Base-by-base conservation (phyloP, 2,797 vertebrate genomes). In the Lophius americanus region DNA sequence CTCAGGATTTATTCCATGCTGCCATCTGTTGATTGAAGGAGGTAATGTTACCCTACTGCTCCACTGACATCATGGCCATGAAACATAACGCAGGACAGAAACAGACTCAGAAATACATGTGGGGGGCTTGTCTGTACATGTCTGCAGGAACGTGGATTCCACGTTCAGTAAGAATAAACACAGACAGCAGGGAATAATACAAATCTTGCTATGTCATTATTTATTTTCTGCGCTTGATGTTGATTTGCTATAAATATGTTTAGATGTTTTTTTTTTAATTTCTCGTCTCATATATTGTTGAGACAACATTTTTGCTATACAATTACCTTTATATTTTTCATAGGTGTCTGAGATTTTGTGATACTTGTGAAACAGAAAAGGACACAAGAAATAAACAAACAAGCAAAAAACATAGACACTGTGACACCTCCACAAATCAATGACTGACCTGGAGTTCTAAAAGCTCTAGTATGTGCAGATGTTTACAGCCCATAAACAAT, bases 11-110 rank as follows among this genome's bases (percentile, higher is more conserved):
- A 65, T 83, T 84, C 60, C 81, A 41, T 86, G 79, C 86, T 81
- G 89, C 87, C 91, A 90, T 88, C 91, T 92, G 69, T 85, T 84
- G 91, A 54, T 76, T 46, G 52, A 78, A 78, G 56, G 3, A 33
- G 51, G 86, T 58, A 89, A 38, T 60, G 82, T 61, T 78, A 66
- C 78, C 64, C 59, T 59, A 55, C 61, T 59, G 42, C 66, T 84
- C 48, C 44, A 33, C 54, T 56, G 52, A 44, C 60, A 66, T 37
- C 36, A 12, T 0, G n/a, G 14, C 38, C 38, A 43, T 48, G 76
- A 82, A 68, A 76, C 59, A 70, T 64, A 72, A 62, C 11, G 50
- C 74, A 77, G 42, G 73, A 59, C 60, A 64, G 68, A 49, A 75
- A 44, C 43, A 79, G n/a, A 67, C 42, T 4, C 23, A 47, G 12